These are phyloP conservation scores for Arvicanthis niloticus DNA, from an alignment of 2,113 vertebrate genomes.

Conservation along the genomic window DNA sequence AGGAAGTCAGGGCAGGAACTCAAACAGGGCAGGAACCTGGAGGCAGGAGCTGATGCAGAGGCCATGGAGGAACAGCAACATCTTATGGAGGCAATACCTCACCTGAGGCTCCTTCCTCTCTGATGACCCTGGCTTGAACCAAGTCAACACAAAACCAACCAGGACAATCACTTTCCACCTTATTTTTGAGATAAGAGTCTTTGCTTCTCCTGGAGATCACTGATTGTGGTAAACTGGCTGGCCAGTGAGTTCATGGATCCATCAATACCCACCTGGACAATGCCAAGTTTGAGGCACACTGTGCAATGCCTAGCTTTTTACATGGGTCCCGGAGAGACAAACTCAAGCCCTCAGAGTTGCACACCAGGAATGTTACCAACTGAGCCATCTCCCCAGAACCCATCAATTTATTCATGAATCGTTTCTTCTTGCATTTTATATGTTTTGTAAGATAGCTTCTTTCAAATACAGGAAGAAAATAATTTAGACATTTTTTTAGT, in stretches of 20 bases:
- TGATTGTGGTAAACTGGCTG: neutral
- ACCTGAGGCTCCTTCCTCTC: neutral
- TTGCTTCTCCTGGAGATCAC: neutral
- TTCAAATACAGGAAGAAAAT: neutral
- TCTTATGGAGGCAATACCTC: neutral
- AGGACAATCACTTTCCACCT: no score
- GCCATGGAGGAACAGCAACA: neutral
- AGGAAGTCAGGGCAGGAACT: no score
- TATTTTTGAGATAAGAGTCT: neutral
- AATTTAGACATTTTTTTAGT: slow-evolving; percentile 34
- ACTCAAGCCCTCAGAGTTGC: no score
- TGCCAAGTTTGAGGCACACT: neutral
- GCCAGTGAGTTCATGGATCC: neutral
- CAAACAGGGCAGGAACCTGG: neutral
- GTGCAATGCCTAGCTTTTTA: neutral
- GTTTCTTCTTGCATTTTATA: slow-evolving; percentile 40
- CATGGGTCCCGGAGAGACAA: neutral
- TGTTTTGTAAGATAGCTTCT: neutral
- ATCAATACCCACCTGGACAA: neutral
- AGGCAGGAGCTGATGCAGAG: neutral
- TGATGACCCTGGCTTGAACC: neutral
- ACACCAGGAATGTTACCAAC: neutral
- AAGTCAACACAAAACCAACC: neutral
- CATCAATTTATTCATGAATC: neutral
- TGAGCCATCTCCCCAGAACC: neutral